Conservation (phyloP, 2,888 invertebrate species). For the Apomyelois bistriatella region DNA sequence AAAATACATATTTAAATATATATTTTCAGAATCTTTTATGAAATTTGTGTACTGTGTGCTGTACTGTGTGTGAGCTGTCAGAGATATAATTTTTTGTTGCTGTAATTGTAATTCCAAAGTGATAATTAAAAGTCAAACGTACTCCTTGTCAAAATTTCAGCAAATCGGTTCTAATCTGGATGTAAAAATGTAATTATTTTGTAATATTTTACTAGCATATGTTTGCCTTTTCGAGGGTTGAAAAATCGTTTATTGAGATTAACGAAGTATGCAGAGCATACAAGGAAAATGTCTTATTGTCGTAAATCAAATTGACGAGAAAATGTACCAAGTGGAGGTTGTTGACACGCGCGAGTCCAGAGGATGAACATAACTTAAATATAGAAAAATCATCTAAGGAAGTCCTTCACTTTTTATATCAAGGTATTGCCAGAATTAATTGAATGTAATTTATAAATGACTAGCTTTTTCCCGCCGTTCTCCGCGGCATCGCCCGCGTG, state of each 20-base stretch:
- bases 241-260: constrained; percentile 7
- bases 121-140: not conserved
- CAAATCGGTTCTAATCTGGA: not conserved
- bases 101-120: too few species aligned
- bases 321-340: constrained; percentile 20
- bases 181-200: constrained; percentile 1
- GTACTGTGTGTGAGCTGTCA: too few species aligned
- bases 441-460: too few species aligned
- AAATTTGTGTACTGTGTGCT: too few species aligned
- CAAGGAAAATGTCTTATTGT: constrained; percentile 16
- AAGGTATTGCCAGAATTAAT: too few species aligned
- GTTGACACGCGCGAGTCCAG: constrained; percentile 8
- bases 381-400: not conserved
- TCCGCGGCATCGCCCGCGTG: too few species aligned
- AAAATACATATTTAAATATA: too few species aligned
- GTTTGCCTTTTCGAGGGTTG: constrained; percentile 7
- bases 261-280: constrained; percentile 4
- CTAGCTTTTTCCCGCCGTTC: too few species aligned
- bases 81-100: too few species aligned
- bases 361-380: not conserved
- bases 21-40: too few species aligned
- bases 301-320: constrained; percentile 21
- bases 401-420: too few species aligned
- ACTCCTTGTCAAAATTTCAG: not conserved
- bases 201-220: constrained; percentile 3